A percentile compares a stretch with the other conserved stretches of the same genome.
Conservation (phyloP, 2,888 invertebrate genomes). For the Sussaba pulchella region DNA sequence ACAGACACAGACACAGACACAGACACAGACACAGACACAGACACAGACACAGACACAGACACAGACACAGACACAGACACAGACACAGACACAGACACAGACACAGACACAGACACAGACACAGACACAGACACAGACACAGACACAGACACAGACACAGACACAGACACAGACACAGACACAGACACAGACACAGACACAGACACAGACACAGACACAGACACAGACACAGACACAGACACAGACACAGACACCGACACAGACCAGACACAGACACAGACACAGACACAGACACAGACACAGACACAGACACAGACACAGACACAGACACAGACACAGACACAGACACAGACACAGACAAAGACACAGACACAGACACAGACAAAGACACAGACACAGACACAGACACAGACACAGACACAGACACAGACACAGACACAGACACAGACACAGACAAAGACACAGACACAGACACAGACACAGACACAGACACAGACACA, state of each 20-base stretch:
- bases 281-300: background rate
- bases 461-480: background rate
- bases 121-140: background rate
- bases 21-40: too few relatives aligned
- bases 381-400: background rate
- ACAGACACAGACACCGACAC: background rate
- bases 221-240: constrained; percentile 10
- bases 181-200: constrained; percentile 3
- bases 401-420: background rate
- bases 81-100: too few relatives aligned
- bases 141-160: constrained; percentile 4
- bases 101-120: background rate
- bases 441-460: background rate
- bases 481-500: background rate
- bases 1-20: too few relatives aligned
- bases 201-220: constrained; percentile 5
- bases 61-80: too few relatives aligned
- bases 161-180: constrained; percentile 7
- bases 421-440: background rate
- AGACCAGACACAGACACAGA: background rate
- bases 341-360: background rate
- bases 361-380: background rate
- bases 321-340: background rate
- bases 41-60: too few relatives aligned
- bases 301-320: background rate